A percentile compares a stretch with the other conserved stretches of the same genome.
Evolutionary conservation across 1,140 invertebrate species (phyloP).

Genomic region (Drosophila melanogaster): DNA sequence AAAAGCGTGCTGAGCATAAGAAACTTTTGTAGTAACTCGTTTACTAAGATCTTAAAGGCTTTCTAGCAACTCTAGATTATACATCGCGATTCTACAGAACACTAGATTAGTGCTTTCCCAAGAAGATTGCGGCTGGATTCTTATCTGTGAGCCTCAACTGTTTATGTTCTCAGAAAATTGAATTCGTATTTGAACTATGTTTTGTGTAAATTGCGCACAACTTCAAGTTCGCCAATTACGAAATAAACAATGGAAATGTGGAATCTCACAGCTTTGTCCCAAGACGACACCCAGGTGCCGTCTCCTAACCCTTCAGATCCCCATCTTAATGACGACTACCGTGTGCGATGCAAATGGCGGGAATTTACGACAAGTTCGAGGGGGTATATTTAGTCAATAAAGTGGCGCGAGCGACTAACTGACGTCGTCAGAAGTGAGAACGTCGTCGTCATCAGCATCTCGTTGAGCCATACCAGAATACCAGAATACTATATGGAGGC

Average conservation of each 20-base stretch:
- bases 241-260: background rate
- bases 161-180: background rate
- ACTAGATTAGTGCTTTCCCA: constrained; percentile 17
- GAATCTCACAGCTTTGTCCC: background rate
- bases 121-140: constrained; percentile 12
- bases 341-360: constrained; percentile 23
- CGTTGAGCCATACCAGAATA: constrained; percentile 4
- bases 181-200: background rate
- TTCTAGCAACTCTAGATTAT: background rate
- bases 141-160: constrained; percentile 6
- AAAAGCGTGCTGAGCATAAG: background rate
- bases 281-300: background rate
- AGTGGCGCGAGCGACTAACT: constrained; percentile 48
- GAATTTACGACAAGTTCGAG: constrained; percentile 28
- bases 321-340: constrained; percentile 22
- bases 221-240: no score
- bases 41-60: background rate
- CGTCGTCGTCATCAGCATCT: constrained; percentile 23
- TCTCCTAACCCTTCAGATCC: background rate
- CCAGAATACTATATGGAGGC: constrained; percentile 21
- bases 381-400: constrained; percentile 39
- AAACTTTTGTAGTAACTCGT: no score
- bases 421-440: constrained; percentile 37
- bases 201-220: background rate
- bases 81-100: constrained; percentile 5